Evolutionary conservation across 2,888 invertebrate species (phyloP).

Genomic region (Sinohyriopsis cumingii): DNA sequence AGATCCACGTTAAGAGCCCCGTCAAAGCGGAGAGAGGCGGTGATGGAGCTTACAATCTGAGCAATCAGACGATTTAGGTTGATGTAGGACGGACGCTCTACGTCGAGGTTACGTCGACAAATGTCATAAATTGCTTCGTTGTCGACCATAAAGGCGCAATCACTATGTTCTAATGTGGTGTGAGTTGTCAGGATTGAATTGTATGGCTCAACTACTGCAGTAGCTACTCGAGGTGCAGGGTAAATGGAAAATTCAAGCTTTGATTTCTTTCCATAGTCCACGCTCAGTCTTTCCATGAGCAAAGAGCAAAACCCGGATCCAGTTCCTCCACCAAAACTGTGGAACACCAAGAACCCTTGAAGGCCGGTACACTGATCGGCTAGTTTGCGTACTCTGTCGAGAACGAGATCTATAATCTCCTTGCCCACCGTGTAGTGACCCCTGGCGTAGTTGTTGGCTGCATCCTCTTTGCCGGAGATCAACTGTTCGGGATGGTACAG

Average conservation of each 20-base stretch:
- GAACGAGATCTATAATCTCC: constrained; percentile 82
- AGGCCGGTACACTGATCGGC: constrained; percentile 69
- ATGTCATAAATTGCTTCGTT: constrained; percentile 94
- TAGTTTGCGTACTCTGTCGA: constrained; percentile 81
- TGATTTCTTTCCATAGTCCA: constrained; percentile 68
- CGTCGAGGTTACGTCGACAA: constrained; percentile 84
- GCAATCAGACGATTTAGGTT: constrained; percentile 94
- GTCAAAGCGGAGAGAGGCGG: constrained; percentile 73
- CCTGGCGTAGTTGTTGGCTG: constrained; percentile 97
- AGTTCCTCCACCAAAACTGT: constrained; percentile 68
- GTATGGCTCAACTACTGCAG: constrained; percentile 93
- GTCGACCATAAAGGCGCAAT: constrained; percentile 97
- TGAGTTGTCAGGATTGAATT: constrained; percentile 94
- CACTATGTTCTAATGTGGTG: constrained; percentile 93
- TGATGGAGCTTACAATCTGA: constrained; percentile 79
- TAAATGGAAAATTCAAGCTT: constrained; percentile 83
- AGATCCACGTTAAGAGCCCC: constrained; percentile 75
- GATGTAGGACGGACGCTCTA: constrained; percentile 89
- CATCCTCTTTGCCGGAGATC: constrained; percentile 97
- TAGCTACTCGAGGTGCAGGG: constrained; percentile 80
- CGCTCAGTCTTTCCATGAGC: constrained; percentile 67
- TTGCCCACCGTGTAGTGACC: constrained; percentile 97
- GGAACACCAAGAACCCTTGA: constrained; percentile 70
- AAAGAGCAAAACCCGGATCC: constrained; percentile 71
- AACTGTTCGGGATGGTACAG: constrained; percentile 98